Percentiles rank a stretch among this genome's conserved stretches.
phyloP scores from a whole-genome alignment of 2,797 vertebrate species.

The Pipistrellus nathusii region DNA sequence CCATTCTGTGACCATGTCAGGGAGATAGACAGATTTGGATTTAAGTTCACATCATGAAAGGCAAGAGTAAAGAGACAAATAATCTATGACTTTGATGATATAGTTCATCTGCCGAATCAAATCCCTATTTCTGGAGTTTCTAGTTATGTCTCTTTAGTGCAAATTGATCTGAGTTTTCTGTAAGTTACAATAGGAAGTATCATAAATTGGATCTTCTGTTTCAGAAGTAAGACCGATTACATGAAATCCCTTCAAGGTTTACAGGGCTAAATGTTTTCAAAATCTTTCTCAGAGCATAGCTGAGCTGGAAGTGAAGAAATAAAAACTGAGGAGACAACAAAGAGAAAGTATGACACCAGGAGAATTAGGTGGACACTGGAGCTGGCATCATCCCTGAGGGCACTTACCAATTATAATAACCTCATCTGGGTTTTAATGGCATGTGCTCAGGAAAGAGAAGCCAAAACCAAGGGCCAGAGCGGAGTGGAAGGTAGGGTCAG shows the following conservation, averaged over 20 bases:
- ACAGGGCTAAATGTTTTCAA: neutral
- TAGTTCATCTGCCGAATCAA: conserved; percentile 20
- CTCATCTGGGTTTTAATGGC: neutral
- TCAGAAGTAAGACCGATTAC: neutral
- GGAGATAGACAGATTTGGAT: neutral
- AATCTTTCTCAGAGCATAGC: conserved; percentile 13
- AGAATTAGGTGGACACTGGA: neutral
- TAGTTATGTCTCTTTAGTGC: conserved; percentile 45
- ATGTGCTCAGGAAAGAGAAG: neutral
- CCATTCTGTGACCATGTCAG: neutral
- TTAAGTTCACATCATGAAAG: conserved; percentile 39
- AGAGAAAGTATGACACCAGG: neutral
- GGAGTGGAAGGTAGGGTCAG: neutral
- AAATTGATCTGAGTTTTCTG: neutral
- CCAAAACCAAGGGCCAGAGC: neutral
- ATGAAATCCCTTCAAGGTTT: conserved; percentile 36
- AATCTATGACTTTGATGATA: neutral
- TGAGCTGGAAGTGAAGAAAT: conserved; percentile 11
- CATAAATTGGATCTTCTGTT: conserved; percentile 43
- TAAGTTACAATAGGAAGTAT: conserved; percentile 37
- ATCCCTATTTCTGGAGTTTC: conserved; percentile 46
- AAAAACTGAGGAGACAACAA: neutral
- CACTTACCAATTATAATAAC: neutral
- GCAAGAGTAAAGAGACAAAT: neutral
- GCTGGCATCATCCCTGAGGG: neutral